A percentile compares a stretch with the other conserved stretches of the same genome.
Evolutionary conservation across 2,113 vertebrate genomes (phyloP).

Genomic region (Mormoops blainvillei): DNA sequence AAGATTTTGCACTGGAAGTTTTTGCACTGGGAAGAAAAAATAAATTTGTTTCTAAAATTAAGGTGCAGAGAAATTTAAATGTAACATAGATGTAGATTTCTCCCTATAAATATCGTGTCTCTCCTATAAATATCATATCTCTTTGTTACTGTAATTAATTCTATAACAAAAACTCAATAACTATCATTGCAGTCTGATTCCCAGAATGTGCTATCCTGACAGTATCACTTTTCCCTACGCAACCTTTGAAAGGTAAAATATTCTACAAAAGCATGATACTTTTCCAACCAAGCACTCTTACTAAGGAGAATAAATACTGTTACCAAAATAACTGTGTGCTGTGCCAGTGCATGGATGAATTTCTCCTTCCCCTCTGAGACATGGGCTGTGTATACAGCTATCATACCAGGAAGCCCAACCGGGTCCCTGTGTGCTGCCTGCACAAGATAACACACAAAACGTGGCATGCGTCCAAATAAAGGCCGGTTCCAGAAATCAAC

Average conservation of each 20-base stretch:
- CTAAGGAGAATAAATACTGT: not conserved
- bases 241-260: not conserved
- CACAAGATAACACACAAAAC: slow-evolving; percentile 1
- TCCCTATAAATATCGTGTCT: not conserved
- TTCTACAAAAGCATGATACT: not conserved
- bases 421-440: not conserved
- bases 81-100: not conserved
- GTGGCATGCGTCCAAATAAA: not conserved
- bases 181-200: not conserved
- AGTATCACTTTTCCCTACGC: not conserved
- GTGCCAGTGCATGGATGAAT: not conserved
- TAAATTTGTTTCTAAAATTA: not conserved
- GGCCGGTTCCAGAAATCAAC: not conserved
- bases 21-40: not conserved
- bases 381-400: not conserved
- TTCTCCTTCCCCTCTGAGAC: not conserved
- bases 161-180: not conserved
- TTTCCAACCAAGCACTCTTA: not conserved
- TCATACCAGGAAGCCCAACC: not conserved
- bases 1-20: not conserved
- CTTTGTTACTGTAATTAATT: not conserved
- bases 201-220: not conserved
- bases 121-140: accelerated
- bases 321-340: not conserved
- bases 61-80: not conserved